Evolutionary conservation across 2,888 invertebrate genomes (phyloP).

Genomic region (Julus scandinavius): DNA sequence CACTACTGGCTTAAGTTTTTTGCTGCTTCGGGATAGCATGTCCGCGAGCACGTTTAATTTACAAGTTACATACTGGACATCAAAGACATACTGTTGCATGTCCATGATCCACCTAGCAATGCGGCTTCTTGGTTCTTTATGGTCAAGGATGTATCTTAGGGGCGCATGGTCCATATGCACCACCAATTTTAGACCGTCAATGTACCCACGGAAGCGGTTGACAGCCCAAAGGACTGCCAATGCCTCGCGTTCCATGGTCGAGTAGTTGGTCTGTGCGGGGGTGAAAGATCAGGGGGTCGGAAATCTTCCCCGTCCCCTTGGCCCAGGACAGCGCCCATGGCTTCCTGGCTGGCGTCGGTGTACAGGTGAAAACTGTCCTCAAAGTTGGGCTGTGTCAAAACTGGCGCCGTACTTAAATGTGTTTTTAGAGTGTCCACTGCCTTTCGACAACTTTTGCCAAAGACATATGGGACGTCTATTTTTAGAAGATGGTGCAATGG

Average conservation of each 20-base stretch:
- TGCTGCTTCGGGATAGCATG: neutral
- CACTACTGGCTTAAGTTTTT: neutral
- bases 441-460: too few species aligned
- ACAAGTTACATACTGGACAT: neutral
- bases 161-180: neutral
- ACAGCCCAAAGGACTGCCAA: neutral
- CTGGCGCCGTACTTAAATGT: too few species aligned
- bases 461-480: too few species aligned
- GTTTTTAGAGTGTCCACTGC: too few species aligned
- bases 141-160: neutral
- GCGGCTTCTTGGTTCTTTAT: neutral
- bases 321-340: neutral
- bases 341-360: too few species aligned
- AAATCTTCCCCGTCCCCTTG: neutral
- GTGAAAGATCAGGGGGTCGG: neutral
- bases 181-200: neutral
- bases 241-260: too few species aligned
- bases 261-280: neutral
- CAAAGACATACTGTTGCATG: neutral
- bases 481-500: too few species aligned
- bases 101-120: neutral
- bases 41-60: neutral
- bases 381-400: too few species aligned
- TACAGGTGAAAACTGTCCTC: too few species aligned
- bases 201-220: neutral